Percentiles rank a stretch among this genome's conserved stretches.
phyloP scores from a whole-genome alignment of 2,888 invertebrate species.

The Acleris holmiana region DNA sequence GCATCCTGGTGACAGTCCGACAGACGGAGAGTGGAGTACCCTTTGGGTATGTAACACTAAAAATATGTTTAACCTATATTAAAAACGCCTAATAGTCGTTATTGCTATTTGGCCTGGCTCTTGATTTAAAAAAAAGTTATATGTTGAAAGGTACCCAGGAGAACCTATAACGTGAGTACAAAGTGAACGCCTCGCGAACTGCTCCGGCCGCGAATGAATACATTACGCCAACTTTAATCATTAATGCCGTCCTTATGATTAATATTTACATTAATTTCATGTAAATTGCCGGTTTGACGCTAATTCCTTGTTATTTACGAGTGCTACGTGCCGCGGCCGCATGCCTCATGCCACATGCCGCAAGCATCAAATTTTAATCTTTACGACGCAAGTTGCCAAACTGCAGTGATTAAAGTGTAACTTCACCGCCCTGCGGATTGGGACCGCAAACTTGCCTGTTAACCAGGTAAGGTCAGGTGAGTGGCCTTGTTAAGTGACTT shows the following conservation, averaged over 20 bases:
- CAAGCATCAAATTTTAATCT: conserved; percentile 15
- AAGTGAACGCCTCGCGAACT: neutral
- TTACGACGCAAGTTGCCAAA: conserved; percentile 13
- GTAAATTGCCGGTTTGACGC: conserved; percentile 59
- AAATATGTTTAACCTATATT: too few species aligned
- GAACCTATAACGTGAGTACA: neutral
- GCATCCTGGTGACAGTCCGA: too few species aligned
- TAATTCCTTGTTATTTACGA: conserved; percentile 56
- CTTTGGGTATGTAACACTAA: too few species aligned
- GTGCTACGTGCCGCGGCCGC: conserved; percentile 40
- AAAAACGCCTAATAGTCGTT: too few species aligned
- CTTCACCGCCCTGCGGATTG: conserved; percentile 11
- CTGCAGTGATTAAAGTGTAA: conserved; percentile 13
- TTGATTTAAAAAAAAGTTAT: too few species aligned
- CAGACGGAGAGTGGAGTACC: too few species aligned
- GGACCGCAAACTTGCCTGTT: conserved; percentile 9
- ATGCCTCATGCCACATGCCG: neutral
- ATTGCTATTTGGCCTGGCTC: too few species aligned
- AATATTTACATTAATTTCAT: conserved; percentile 68
- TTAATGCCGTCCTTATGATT: conserved; percentile 53
- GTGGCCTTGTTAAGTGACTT: neutral
- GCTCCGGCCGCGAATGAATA: conserved; percentile 40
- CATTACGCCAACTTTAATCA: conserved; percentile 47
- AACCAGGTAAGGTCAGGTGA: conserved; percentile 10
- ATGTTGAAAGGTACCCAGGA: too few species aligned